A percentile compares a stretch with the other conserved stretches of the same genome.
These are phyloP conservation scores for Eristalinus sepulchralis DNA, from an alignment of 2,888 invertebrate genomes.

Conservation along the genomic window DNA sequence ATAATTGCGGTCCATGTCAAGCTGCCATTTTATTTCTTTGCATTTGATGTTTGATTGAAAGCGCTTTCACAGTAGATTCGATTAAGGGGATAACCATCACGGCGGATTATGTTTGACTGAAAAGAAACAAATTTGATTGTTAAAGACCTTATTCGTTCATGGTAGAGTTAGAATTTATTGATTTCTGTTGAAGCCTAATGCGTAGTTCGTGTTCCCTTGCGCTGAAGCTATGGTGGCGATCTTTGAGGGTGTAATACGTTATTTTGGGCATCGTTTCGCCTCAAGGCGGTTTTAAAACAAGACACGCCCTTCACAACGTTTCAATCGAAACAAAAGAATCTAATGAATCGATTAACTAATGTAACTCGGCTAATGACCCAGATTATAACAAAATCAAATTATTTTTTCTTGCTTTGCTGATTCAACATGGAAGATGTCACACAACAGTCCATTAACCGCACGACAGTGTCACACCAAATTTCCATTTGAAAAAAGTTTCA, in stretches of 20 bases:
- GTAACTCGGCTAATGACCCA: no score
- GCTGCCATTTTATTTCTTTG: neutral
- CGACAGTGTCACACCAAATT: conserved; percentile 39
- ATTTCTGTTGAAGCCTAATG: neutral
- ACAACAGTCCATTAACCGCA: conserved; percentile 37
- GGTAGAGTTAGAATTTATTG: neutral
- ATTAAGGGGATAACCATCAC: conserved; percentile 38
- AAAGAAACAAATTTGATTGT: neutral
- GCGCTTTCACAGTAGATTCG: conserved; percentile 38
- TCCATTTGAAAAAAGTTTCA: conserved; percentile 45
- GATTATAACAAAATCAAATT: conserved; percentile 20
- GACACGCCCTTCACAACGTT: no score
- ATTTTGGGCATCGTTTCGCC: no score
- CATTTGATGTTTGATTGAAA: conserved; percentile 35
- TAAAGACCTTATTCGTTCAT: neutral
- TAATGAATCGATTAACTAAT: no score
- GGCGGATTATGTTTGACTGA: neutral
- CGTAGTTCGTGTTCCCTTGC: neutral
- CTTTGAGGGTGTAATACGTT: no score
- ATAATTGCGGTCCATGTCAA: conserved; percentile 40
- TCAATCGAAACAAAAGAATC: no score
- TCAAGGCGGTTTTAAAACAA: no score
- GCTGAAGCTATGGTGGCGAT: no score
- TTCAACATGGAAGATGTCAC: neutral
- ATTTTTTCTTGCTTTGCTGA: conserved; percentile 6